Evolutionary conservation across 1,140 invertebrate species (phyloP), one percentile per base, ranked within the genome.

Genomic region (Trichoplusia ni): DNA sequence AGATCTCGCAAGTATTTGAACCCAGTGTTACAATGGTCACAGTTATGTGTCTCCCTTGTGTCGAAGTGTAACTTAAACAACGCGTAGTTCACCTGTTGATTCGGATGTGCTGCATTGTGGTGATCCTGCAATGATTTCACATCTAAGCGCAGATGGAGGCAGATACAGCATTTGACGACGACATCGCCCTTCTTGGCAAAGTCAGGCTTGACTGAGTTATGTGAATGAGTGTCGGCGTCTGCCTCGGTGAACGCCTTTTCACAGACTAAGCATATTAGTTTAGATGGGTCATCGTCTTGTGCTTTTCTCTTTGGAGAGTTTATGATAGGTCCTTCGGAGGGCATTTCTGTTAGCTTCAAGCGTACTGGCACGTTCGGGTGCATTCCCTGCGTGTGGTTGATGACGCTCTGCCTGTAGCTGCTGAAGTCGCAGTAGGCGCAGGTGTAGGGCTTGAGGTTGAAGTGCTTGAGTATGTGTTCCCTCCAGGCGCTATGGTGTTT

Each of bases 81-180:
- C 0, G 71, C 68, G 18, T 77, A 85, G 40, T 81, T 78, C 0
- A 69, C 42, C 0, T 46, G 40, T 0, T 42, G 8, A 8, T 73
- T 33, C 0, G 71, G 49, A 18, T 86, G 86, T 0, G 6, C 7
- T 1, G 11, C 18, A 2, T 67, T 64, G 37, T 78, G 68, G 38
- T 89, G 86, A 5, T 63, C 40, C 11, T 62, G 53, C 11, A 78
- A 29, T 0, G 68, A 61, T 3, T 19, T 54, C 6, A 65, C 5
- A 13, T 82, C 64, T 13, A 68, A 61, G 0, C 69, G 61, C 2
- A 86, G 61, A 0, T 51, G 38, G 0, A 51, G 13, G 21, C 86
- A 87, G 2, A 67, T 60, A 19, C 71, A 74, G 38, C 86, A 89
- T 42, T 72, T 80, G 0, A 82, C 53, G 0, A 86, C 81, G 0